Base-by-base conservation (phyloP, 2,113 vertebrate genomes). In the Microcebus tavaratra region DNA sequence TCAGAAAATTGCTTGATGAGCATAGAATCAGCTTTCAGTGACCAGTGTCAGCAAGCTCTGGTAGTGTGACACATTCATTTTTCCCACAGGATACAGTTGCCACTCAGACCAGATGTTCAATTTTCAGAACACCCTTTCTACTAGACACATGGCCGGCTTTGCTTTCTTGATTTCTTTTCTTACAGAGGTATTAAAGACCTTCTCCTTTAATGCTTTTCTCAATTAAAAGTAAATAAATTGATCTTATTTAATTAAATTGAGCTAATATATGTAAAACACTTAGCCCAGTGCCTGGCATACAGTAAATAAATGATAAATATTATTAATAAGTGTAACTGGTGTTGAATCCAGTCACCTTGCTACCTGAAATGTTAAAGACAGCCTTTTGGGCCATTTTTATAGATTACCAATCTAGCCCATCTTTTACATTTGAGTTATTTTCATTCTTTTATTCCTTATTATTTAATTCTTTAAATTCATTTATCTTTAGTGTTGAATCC, bases 351-450 rank as follows among this genome's bases (percentile, higher is more conserved):
- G 36, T 91, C 36, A 50, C 8, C 13, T 79, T 89, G 39, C 85
- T 95, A 79, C 9, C 88, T 72, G 10, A 5, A 93, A 36, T 82
- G 31, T 89, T 50, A 90, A 70, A 95, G 76, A 50, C 39, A 57
- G 9, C 86, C n/a, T 96, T 96, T 86, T 42, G 86, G 61, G 50
- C 14, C n/a, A 45, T 82, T 63, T 93, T 29, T 82, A 20, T 96
- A 79, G 80, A 59, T 76, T 73, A 73, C 11, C 63, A 59, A 88
- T 87, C n/a, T 59, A 1, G 53, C 31, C 83, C 80, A 86, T 94
- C 48, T 95, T 89, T 86, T 36, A 88, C 25, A 81, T 75, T 80
- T 90, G 50, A 92, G 10, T 93, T 91, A 55, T 88, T 95, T 88
- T 88, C 23, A 90, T 70, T 68, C 65, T 92, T 95, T 78, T 61